A percentile compares a stretch with the other conserved stretches of the same genome.
These are phyloP conservation scores for Antedon bifida DNA, from an alignment of 35 echinoderm and acorn worm species.

Conservation along the genomic window DNA sequence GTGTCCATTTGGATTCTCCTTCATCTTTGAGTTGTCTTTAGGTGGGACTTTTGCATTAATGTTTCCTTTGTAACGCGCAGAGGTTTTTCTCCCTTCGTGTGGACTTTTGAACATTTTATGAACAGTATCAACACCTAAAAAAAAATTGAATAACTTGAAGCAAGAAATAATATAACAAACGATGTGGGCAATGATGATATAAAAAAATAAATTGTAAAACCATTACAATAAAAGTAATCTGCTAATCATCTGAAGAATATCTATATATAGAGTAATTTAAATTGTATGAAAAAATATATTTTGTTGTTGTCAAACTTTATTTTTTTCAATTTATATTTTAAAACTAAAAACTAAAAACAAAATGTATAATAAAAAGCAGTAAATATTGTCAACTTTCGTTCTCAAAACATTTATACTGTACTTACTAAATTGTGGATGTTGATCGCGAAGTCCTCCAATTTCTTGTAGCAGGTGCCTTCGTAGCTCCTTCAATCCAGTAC, in stretches of 20 bases:
- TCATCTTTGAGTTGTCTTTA: constrained; percentile 8
- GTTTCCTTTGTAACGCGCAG: constrained; percentile 20
- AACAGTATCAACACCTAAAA: not conserved
- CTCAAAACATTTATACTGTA: not conserved
- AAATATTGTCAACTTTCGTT: too few relatives aligned
- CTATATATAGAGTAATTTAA: too few relatives aligned
- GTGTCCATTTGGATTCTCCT: constrained; percentile 22
- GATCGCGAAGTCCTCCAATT: constrained; percentile 9
- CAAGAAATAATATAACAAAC: too few relatives aligned
- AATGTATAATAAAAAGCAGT: too few relatives aligned
- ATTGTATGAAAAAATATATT: too few relatives aligned
- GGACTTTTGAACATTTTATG: constrained; percentile 18
- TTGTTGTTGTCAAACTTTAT: too few relatives aligned
- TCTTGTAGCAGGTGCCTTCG: constrained; percentile 19
- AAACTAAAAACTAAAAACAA: too few relatives aligned
- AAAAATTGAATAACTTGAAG: not conserved
- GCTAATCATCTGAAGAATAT: too few relatives aligned
- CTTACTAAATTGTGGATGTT: constrained; percentile 22
- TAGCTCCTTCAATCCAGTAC: constrained; percentile 30
- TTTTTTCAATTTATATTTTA: too few relatives aligned
- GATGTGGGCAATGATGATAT: too few relatives aligned
- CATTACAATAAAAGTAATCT: too few relatives aligned
- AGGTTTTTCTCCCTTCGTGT: not conserved
- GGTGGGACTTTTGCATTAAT: constrained; percentile 27
- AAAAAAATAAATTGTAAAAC: too few relatives aligned